A percentile compares a stretch with the other conserved stretches of the same genome.
Conservation (phyloP, 2,113 vertebrate genomes). For the Passer domesticus region DNA sequence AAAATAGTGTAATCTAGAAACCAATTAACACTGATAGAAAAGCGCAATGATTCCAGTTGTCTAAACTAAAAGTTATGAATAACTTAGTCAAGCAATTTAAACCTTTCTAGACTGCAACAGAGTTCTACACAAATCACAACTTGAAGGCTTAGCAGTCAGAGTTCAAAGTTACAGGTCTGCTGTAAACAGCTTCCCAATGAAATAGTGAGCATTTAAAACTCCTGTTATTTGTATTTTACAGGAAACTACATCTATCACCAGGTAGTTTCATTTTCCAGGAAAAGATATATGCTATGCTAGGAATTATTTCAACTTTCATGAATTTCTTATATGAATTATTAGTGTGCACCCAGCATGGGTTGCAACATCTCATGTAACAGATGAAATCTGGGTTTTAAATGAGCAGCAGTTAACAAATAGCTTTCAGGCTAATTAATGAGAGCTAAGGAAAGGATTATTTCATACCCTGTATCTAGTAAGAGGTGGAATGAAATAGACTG, state of each 20-base stretch:
- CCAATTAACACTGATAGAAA: not conserved
- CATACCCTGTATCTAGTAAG: not conserved
- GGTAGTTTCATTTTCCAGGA: not conserved
- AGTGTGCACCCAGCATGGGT: not conserved
- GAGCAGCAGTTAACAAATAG: not conserved
- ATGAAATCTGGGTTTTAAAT: conserved; percentile 7
- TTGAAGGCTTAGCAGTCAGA: not conserved
- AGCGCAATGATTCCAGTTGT: not conserved
- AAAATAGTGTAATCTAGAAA: conserved; percentile 9
- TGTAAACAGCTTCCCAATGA: not conserved
- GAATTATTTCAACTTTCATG: not conserved
- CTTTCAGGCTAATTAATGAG: not conserved
- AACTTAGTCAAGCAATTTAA: conserved; percentile 4
- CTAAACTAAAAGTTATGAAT: not conserved
- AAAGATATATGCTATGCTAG: not conserved
- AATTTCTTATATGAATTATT: not conserved
- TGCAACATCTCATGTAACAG: not conserved
- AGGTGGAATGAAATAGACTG: not conserved
- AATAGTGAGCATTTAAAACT: not conserved
- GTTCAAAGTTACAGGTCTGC: not conserved
- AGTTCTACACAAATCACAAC: not conserved
- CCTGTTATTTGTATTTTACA: not conserved
- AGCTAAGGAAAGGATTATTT: not conserved
- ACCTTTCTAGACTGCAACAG: not conserved
- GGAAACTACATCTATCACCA: not conserved